phyloP scores from a whole-genome alignment of 2,113 vertebrate species.

The Crocuta crocuta region DNA sequence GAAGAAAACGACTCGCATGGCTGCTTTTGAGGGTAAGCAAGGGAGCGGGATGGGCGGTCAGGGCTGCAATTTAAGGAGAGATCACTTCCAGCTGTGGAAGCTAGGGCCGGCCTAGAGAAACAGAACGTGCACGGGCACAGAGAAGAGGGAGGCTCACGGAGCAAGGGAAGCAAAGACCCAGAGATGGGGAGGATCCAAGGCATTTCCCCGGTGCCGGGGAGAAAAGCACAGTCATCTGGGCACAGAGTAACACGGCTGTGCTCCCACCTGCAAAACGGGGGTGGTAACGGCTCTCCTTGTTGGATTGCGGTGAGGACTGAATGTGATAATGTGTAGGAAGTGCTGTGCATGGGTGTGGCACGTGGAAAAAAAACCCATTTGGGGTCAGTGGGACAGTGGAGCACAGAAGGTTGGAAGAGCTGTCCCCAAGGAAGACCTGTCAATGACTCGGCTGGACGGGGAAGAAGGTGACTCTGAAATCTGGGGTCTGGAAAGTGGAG shows the following conservation, averaged over 20 bases:
- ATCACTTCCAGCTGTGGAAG: conserved; percentile 45
- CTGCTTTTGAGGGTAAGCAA: background rate
- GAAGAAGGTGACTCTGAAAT: background rate
- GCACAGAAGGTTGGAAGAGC: background rate
- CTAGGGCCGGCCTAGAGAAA: background rate
- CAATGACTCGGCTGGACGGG: background rate
- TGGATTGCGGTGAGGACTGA: background rate
- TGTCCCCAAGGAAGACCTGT: background rate
- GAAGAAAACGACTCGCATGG: background rate
- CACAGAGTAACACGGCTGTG: background rate
- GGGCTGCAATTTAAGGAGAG: background rate
- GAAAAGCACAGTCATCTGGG: background rate
- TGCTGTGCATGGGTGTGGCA: background rate
- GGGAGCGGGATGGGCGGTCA: background rate
- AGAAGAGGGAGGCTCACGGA: background rate
- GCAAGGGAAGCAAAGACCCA: background rate
- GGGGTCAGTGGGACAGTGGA: background rate
- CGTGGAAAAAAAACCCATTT: background rate
- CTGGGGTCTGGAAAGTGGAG: background rate
- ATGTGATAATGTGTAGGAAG: background rate
- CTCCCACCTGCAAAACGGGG: background rate
- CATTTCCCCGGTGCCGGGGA: background rate
- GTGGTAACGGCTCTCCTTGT: background rate
- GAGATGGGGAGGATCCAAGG: background rate
- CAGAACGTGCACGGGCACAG: background rate